Conservation (phyloP, 64 coral and sea anemone species). For the Trachythela sp. region DNA sequence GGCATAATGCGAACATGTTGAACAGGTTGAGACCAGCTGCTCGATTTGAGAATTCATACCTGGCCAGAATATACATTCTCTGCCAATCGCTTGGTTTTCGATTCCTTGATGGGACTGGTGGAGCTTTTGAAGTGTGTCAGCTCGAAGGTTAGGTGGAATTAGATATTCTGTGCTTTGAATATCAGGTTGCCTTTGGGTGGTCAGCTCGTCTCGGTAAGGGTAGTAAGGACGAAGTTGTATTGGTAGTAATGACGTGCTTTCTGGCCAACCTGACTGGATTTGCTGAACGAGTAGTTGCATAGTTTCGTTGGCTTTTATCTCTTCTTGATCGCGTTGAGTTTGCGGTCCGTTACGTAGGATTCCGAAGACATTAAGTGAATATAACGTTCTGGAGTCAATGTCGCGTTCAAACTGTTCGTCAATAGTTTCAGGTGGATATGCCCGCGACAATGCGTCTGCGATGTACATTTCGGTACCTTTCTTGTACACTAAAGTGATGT, state of each 20-base stretch:
- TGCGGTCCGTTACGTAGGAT: slow-evolving; percentile 28
- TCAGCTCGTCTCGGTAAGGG: background rate
- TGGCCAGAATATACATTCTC: slow-evolving; percentile 49
- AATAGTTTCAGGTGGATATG: slow-evolving; percentile 3
- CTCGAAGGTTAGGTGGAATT: background rate
- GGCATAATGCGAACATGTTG: background rate
- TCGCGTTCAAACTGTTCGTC: slow-evolving; percentile 24
- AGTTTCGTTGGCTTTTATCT: background rate
- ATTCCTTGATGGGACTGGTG: slow-evolving; percentile 39
- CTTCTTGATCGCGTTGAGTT: slow-evolving; percentile 13
- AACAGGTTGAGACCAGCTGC: background rate
- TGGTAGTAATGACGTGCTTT: background rate
- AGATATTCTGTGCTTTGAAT: background rate
- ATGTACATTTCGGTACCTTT: slow-evolving; percentile 40
- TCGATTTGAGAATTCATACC: slow-evolving; percentile 39
- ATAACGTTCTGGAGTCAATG: background rate
- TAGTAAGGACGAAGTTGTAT: background rate
- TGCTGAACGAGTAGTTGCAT: slow-evolving; percentile 23
- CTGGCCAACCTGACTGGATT: slow-evolving; percentile 28
- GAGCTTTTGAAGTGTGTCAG: slow-evolving; percentile 23
- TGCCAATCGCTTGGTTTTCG: slow-evolving; percentile 36
- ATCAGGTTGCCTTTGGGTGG: background rate
- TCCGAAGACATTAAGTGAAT: slow-evolving; percentile 27
- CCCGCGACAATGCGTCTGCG: slow-evolving; percentile 27
- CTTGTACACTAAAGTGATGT: slow-evolving; percentile 1